Conservation (phyloP, 2,113 vertebrate genomes). For the Bos taurus region DNA sequence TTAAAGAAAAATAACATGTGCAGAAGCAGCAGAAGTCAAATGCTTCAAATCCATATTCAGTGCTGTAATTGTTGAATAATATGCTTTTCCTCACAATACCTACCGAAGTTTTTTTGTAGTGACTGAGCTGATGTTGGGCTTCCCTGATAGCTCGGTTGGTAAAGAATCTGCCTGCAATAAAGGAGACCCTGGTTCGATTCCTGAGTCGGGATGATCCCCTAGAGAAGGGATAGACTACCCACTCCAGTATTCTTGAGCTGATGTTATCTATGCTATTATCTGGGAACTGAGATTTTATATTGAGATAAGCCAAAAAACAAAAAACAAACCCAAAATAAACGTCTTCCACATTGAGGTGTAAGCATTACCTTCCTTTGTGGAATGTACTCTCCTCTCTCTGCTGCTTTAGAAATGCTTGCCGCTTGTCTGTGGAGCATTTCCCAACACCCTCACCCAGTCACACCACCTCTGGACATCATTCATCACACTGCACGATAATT, state of each 20-base stretch:
- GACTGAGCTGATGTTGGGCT: neutral
- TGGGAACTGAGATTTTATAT: neutral
- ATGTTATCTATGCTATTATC: neutral
- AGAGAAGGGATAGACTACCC: neutral
- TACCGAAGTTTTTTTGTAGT: neutral
- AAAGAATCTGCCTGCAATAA: neutral
- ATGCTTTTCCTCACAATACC: neutral
- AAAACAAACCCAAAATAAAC: neutral
- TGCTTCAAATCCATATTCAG: neutral
- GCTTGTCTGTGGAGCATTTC: neutral
- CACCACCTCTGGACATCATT: neutral
- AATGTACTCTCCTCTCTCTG: neutral
- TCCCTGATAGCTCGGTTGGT: neutral
- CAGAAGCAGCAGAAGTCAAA: neutral
- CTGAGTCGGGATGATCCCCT: fast-evolving
- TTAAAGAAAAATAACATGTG: neutral
- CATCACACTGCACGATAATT: neutral
- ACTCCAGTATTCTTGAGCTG: neutral
- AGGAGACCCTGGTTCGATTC: neutral
- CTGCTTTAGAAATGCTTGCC: neutral
- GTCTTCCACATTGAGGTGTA: neutral
- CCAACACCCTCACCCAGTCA: neutral
- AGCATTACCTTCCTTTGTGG: neutral
- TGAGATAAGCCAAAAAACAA: neutral
- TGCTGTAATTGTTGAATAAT: neutral